Base-by-base conservation (phyloP, 2,113 vertebrate genomes). In the Siniperca chuatsi region DNA sequence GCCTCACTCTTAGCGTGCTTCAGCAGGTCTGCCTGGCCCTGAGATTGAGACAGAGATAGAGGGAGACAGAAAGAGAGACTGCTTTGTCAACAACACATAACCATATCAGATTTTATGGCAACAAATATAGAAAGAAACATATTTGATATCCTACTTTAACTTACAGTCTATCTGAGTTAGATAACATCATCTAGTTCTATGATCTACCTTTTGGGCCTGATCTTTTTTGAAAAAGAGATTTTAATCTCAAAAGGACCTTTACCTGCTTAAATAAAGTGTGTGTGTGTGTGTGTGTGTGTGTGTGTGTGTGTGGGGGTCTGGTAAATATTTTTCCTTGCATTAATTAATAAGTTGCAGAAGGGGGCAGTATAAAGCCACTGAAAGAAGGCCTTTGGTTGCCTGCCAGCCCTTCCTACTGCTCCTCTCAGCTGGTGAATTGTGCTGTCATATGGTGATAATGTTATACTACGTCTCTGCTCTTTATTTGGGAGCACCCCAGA, bases 11-110 rank as follows among this genome's bases (percentile, higher is more conserved):
- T 98, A 61, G 97, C 97, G 0, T 97, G 97, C 84, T 97, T 98
- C 86, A 98, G 95, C 81, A 98, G 94, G 74, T 98, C 97, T 0
- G 97, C 97, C 87, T 98, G 97, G 89, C 97, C 97, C 97, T 98
- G 94, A 6, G 50, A 25, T 0, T 13, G 54, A 82, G 42, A 65
- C 7, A 40, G 0, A 67, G 48, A 62, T 46, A 64, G 11, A 74
- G 11, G 60, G 48, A 58, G 58, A 65, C 16, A 55, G 8, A 20
- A 0, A 75, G 29, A 64, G 52, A 77, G 16, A 60, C 25, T 12
- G 8, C 55, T 25, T 42, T 9, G 62, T 79, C n/a, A 72, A 44
- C 18, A 48, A 42, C n/a, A 33, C 35, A 11, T 12, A 20, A 37
- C 6, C 2, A 2, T 62, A 37, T 55, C 13, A 44, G 46, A 58